Evolutionary conservation across 1,140 invertebrate species (phyloP), one percentile per base, ranked within the genome.

Genomic region (Pseudomyrmex pallidus): DNA sequence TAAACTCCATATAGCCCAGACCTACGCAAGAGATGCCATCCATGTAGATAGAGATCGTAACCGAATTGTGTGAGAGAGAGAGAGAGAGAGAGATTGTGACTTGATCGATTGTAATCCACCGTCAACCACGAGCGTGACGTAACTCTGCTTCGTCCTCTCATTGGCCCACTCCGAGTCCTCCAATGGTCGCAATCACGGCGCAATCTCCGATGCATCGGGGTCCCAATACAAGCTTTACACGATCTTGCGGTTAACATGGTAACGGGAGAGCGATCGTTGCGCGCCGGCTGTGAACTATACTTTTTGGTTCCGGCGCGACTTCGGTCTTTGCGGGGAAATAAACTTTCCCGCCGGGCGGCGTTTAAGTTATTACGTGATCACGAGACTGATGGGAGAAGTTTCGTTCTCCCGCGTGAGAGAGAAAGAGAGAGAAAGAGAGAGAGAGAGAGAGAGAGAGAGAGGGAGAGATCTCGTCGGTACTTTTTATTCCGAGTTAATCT

Each of bases 321-420:
- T 78, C 1, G 54, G 15, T 50, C 64, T 70, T 59, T 72, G 8
- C 54, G 44, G 44, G 54, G 54, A 70, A 70, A 15, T 64, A 57
- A 74, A 82, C 64, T 87, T 76, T 22, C 20, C 20, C 68, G 20
- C n/a, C 74, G 48, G 20, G 35, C 25, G 25, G 48, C 44, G n/a
- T 66, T 78, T 61, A 62, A 52, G 56, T 78, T 84, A 84, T 78
- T 84, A 78, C 50, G 44, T 62, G 44, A 84, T 78, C 67, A 83
- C 22, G 78, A 59, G 57, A 86, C 74, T 83, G 59, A 74, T 68
- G 63, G 50, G 66, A 50, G 67, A 83, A 74, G 67, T 64, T 66
- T 17, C 48, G 67, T 57, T 10, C 15, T 64, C 44, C 35, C 35
- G 35, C 35, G 35, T 35, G 22, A 52, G 61, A 83, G 62, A 25